Percentiles rank a stretch among this genome's conserved stretches.
Evolutionary conservation across 2,113 vertebrate genomes (phyloP).

Genomic region (Puma concolor): DNA sequence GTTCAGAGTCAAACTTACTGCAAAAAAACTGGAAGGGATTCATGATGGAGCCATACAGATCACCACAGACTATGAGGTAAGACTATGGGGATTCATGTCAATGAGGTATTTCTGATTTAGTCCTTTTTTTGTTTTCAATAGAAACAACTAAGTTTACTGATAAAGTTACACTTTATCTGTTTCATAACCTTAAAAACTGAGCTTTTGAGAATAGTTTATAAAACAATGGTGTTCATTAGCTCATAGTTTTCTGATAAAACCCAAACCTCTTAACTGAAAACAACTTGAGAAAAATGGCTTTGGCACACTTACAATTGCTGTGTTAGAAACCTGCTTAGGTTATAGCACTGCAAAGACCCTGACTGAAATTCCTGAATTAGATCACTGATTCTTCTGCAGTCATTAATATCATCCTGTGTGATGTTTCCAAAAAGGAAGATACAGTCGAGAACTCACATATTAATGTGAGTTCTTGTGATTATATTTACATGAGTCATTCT

Average conservation of each 20-base stretch:
- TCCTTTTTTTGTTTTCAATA: conserved; percentile 29
- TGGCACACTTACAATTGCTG: not conserved
- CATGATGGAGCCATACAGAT: conserved; percentile 97
- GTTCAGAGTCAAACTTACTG: conserved; percentile 94
- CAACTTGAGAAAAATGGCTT: not conserved
- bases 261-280: not conserved
- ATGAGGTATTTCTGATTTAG: not conserved
- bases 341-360: not conserved
- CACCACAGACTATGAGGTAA: conserved; percentile 98
- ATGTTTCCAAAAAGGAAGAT: not conserved
- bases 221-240: not conserved
- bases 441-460: not conserved
- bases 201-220: not conserved
- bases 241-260: conserved; percentile 27
- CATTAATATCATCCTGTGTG: not conserved
- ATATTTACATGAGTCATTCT: not conserved
- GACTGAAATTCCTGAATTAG: not conserved
- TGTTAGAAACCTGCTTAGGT: not conserved
- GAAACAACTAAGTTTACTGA: conserved; percentile 38
- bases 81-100: not conserved
- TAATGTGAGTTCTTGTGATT: not conserved
- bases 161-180: not conserved
- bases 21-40: conserved; percentile 94
- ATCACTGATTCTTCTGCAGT: not conserved
- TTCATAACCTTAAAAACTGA: conserved; percentile 33